Percentiles rank a stretch among this genome's conserved stretches.
These are phyloP conservation scores for Sialia sialis DNA, from an alignment of 2,113 vertebrate species.

Conservation along the genomic window DNA sequence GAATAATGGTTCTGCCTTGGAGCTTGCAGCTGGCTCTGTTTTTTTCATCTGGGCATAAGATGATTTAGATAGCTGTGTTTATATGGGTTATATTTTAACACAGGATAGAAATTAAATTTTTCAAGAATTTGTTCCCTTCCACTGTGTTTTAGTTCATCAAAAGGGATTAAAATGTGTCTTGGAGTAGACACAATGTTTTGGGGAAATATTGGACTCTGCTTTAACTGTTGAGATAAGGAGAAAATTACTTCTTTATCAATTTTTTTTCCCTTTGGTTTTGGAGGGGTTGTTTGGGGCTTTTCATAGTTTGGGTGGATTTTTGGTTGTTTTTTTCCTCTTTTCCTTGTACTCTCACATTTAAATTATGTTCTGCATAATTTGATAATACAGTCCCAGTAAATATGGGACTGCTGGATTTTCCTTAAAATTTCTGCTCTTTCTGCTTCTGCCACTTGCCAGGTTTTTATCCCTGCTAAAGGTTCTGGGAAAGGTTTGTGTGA, in stretches of 20 bases:
- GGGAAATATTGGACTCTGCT: neutral
- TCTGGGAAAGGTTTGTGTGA: neutral
- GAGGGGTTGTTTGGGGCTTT: fast-evolving
- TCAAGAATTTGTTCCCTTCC: neutral
- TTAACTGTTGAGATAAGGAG: neutral
- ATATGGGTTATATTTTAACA: neutral
- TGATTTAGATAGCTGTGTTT: neutral
- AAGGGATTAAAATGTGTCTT: neutral
- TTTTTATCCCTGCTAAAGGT: neutral
- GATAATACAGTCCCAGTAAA: neutral
- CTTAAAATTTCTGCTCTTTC: neutral
- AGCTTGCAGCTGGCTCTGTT: neutral
- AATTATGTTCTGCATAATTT: fast-evolving
- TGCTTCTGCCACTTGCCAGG: neutral
- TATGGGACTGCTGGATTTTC: fast-evolving
- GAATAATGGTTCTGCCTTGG: neutral
- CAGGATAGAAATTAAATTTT: neutral
- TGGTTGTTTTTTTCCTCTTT: fast-evolving
- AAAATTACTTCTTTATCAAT: neutral
- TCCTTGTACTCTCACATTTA: neutral
- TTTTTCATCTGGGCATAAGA: neutral
- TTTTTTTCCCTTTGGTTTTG: neutral
- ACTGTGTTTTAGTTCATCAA: neutral
- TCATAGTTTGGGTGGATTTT: fast-evolving
- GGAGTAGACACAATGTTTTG: neutral